A percentile compares a stretch with the other conserved stretches of the same genome.
Evolutionary conservation across 2,797 vertebrate genomes (phyloP).

Genomic region (Neomorphus geoffroyi): DNA sequence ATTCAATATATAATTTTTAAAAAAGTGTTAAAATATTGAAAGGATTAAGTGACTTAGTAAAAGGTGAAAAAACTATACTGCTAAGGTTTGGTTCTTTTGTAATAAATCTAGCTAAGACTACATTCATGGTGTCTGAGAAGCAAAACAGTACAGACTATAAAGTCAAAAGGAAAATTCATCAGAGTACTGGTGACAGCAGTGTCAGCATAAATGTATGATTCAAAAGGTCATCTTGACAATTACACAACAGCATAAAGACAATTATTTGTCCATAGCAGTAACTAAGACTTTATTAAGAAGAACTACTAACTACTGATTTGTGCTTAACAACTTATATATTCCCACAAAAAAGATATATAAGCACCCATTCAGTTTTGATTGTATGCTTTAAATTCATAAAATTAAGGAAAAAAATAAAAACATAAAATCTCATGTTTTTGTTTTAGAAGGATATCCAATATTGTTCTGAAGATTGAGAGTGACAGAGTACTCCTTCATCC

Average conservation of each 20-base stretch:
- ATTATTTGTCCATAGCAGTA: not conserved
- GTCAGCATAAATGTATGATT: not conserved
- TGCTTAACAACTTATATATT: not conserved
- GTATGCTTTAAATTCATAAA: not conserved
- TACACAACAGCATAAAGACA: not conserved
- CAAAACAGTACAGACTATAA: not conserved
- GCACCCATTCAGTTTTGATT: not conserved
- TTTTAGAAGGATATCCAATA: not conserved
- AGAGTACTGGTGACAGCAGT: not conserved
- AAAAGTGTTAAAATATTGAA: not conserved
- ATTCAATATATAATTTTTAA: not conserved
- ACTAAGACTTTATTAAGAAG: not conserved
- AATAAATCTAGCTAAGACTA: not conserved
- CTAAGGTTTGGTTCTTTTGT: not conserved
- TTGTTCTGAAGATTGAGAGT: not conserved
- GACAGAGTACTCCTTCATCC: not conserved
- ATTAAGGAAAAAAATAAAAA: not conserved
- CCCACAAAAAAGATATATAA: not conserved
- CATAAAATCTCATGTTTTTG: not conserved
- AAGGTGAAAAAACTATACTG: not conserved
- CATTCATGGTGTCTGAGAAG: not conserved
- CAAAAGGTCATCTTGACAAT: not conserved
- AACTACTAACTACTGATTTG: not conserved
- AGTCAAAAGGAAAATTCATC: not conserved
- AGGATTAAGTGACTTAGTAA: not conserved